Percentiles rank a stretch among this genome's conserved stretches.
phyloP scores from a whole-genome alignment of 2,888 invertebrate genomes.

The Aphodius granarius region DNA sequence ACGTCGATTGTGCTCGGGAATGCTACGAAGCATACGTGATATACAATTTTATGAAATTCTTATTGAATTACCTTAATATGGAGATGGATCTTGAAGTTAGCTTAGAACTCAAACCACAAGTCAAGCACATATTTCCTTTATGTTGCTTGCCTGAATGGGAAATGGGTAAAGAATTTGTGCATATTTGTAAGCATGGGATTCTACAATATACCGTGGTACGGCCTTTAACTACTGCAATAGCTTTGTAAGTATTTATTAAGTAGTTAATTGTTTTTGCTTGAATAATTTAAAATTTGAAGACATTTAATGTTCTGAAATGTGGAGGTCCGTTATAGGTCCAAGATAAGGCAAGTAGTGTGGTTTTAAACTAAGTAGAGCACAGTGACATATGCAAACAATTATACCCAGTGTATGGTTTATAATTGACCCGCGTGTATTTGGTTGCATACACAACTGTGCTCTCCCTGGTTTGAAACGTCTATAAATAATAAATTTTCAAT shows the following conservation, averaged over 20 bases:
- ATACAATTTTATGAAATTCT: slow-evolving; percentile 95
- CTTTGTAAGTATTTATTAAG: slow-evolving; percentile 83
- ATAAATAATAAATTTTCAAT: no score
- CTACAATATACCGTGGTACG: slow-evolving; percentile 92
- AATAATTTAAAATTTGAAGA: neutral
- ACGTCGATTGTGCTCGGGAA: slow-evolving; percentile 90
- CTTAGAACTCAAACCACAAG: slow-evolving; percentile 80
- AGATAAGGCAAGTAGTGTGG: no score
- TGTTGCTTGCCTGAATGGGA: slow-evolving; percentile 92
- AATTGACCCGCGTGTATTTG: no score
- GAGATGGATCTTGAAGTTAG: slow-evolving; percentile 84
- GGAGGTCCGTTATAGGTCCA: no score
- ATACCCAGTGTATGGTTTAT: no score
- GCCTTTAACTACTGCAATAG: slow-evolving; percentile 86
- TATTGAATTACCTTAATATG: slow-evolving; percentile 86
- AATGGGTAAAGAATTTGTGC: slow-evolving; percentile 91
- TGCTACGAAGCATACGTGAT: slow-evolving; percentile 98
- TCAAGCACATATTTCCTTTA: slow-evolving; percentile 86
- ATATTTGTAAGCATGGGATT: slow-evolving; percentile 95
- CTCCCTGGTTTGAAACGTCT: no score
- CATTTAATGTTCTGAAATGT: no score
- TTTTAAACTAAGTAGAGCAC: no score
- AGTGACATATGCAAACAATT: no score
- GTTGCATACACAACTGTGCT: no score
- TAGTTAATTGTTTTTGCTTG: neutral